Evolutionary conservation across 1,140 invertebrate genomes (phyloP).

Genomic region (Harlomillsia oculata): DNA sequence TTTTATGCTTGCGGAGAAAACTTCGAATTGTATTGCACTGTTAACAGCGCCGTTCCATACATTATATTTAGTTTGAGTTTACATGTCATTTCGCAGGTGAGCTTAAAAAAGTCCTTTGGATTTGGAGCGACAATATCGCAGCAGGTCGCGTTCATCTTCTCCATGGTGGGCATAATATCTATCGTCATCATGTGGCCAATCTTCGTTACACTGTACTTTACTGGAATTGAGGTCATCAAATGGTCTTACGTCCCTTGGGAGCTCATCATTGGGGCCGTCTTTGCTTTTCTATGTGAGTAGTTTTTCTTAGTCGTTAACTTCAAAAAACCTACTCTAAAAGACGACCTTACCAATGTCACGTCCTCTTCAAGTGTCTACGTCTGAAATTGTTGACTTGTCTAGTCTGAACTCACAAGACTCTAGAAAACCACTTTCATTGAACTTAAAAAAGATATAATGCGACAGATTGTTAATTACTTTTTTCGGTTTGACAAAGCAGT

Average conservation of each 20-base stretch:
- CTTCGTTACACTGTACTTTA: constrained; percentile 69
- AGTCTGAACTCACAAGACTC: too few relatives aligned
- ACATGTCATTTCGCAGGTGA: constrained; percentile 28
- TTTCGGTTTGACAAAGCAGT: too few relatives aligned
- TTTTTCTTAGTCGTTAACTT: too few relatives aligned
- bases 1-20: background rate
- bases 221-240: constrained; percentile 65
- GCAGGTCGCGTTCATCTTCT: constrained; percentile 36
- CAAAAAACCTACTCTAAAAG: too few relatives aligned
- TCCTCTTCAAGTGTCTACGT: too few relatives aligned
- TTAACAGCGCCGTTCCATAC: too few relatives aligned
- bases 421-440: too few relatives aligned
- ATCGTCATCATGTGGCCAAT: constrained; percentile 78
- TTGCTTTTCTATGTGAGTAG: constrained; percentile 62
- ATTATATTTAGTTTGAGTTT: background rate
- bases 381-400: too few relatives aligned
- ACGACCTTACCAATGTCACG: too few relatives aligned
- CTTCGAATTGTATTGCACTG: too few relatives aligned
- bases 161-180: constrained; percentile 47
- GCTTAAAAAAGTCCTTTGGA: constrained; percentile 36
- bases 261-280: constrained; percentile 62
- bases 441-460: too few relatives aligned
- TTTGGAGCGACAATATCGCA: constrained; percentile 36
- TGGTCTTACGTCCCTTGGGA: constrained; percentile 72
- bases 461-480: too few relatives aligned